Base-by-base conservation (phyloP, 2,113 vertebrate genomes). In the Meleagris gallopavo region DNA sequence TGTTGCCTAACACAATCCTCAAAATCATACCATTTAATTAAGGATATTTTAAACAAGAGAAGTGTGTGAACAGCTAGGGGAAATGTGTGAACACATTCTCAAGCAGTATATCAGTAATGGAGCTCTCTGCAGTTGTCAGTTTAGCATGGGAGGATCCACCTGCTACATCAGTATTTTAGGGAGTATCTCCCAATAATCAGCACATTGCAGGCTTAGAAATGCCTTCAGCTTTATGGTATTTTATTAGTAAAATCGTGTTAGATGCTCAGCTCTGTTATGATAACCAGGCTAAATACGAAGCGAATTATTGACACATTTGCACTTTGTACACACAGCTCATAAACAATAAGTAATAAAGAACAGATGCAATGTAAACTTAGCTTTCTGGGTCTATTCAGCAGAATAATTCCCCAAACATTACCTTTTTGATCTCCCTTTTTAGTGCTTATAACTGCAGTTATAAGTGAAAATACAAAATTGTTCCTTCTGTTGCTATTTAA, bases 21-120 rank as follows among this genome's bases (percentile, higher is more conserved):
- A 86, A 93, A 97, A 96, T 88, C 22, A 48, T 45, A 64, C 50
- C 69, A 88, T 96, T 96, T 97, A 97, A 97, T 96, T 94, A 97
- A 83, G 45, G 90, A 94, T 91, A 78, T 81, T 87, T 92, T 86
- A 62, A 95, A 89, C 84, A 95, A 32, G 40, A 91, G 69, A 90
- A 84, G 38, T 46, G 84, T 91, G 80, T 85, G 89, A 97, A 95
- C 45, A 82, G 88, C 69, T 93, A 91, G 27, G n/a, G n/a, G 46
- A 72, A 57, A 24, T 73, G 76, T 77, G 92, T 84, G 92, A 93
- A 95, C 48, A 2, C 24, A 38, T 82, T 54, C 76, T 90, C 77
- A 78, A 90, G 78, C 16, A 64, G 34, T 11, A 6, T 41, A 21
- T 25, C 54, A 57, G 57, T 27, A 57, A 66, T 13, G 61, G 62